Evolutionary conservation across 2,113 vertebrate species (phyloP).

Genomic region (Atractosteus spatula): DNA sequence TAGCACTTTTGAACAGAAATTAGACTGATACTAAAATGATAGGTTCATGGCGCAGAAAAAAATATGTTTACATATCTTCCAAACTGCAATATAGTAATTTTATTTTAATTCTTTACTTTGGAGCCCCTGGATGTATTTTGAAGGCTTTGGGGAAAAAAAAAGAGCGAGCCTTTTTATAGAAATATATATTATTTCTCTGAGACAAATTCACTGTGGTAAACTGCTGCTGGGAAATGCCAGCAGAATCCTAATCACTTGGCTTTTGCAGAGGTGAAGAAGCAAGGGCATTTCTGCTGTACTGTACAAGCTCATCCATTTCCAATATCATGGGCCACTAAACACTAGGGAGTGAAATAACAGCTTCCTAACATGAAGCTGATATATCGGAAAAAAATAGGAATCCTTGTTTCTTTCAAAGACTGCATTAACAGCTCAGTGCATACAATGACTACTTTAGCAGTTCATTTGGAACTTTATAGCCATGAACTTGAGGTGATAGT

Average conservation of each 20-base stretch:
- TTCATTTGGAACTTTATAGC: conserved; percentile 1
- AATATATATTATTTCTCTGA: too few relatives aligned
- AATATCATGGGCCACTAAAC: conserved; percentile 14
- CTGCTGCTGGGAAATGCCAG: background rate
- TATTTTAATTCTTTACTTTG: too few relatives aligned
- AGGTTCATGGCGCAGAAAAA: too few relatives aligned
- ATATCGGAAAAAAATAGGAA: background rate
- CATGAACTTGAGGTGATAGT: background rate
- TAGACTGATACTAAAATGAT: too few relatives aligned
- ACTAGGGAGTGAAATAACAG: background rate
- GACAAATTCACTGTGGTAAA: background rate
- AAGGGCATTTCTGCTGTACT: conserved; percentile 1
- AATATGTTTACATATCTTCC: too few relatives aligned
- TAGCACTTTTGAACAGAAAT: too few relatives aligned
- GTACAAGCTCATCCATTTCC: conserved; percentile 10
- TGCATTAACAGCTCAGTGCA: background rate
- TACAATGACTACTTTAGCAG: conserved; percentile 4
- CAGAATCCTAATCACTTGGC: background rate
- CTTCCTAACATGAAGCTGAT: conserved; percentile 11
- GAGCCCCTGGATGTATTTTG: too few relatives aligned
- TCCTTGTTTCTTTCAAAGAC: background rate
- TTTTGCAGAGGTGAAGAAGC: conserved; percentile 2
- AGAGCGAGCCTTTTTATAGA: too few relatives aligned
- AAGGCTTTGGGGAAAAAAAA: too few relatives aligned
- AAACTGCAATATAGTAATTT: too few relatives aligned